A percentile compares a stretch with the other conserved stretches of the same genome.
Evolutionary conservation across 2,797 vertebrate genomes (phyloP).

Genomic region (Garrulus glandarius): DNA sequence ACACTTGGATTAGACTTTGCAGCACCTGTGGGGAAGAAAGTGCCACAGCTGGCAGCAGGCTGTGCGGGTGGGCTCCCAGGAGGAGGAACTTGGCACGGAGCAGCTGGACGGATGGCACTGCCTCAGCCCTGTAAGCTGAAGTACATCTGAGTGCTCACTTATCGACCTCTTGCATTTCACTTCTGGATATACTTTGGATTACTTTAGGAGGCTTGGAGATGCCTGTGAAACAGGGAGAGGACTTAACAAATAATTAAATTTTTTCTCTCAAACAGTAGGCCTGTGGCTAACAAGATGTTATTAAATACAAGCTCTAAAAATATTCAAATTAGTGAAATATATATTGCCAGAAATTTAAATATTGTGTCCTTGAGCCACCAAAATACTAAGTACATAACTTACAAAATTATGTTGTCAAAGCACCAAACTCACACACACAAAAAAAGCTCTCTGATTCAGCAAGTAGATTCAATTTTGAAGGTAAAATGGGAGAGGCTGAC

Average conservation of each 20-base stretch:
- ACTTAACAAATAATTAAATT: background rate
- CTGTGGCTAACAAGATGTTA: background rate
- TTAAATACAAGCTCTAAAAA: background rate
- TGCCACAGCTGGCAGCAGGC: background rate
- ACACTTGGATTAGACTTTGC: background rate
- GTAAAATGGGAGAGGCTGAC: background rate
- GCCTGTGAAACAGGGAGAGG: background rate
- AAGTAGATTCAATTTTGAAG: background rate
- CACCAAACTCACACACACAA: background rate
- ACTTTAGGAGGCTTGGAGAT: background rate
- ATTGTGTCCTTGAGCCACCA: background rate
- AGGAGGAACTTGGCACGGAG: background rate
- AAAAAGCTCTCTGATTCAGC: background rate
- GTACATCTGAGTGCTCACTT: fast-evolving
- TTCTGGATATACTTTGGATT: background rate
- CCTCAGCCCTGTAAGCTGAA: background rate
- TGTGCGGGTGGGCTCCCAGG: background rate
- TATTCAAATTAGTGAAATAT: background rate
- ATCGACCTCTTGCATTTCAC: background rate
- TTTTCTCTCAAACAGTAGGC: background rate
- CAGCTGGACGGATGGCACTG: background rate
- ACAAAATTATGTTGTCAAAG: background rate
- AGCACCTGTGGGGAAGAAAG: background rate
- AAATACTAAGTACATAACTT: background rate
- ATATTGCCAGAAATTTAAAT: background rate